Percentiles rank a stretch among this genome's conserved stretches.
These are phyloP conservation scores for Monopis laevigella DNA, from an alignment of 2,888 invertebrate genomes.

Conservation along the genomic window DNA sequence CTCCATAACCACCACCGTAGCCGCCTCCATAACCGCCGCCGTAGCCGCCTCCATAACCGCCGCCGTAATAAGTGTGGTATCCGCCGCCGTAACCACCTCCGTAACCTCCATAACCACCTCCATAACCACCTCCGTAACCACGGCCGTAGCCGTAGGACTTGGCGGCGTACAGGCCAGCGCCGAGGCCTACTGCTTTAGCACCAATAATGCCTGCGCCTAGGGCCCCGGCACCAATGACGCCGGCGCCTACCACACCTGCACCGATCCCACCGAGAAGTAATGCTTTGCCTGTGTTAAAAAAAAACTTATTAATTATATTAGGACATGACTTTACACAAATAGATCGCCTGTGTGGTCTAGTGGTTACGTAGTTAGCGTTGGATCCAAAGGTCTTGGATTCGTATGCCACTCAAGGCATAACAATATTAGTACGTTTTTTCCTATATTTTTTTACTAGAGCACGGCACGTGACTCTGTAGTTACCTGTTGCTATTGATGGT, in stretches of 20 bases:
- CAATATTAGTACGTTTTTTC: too few species aligned
- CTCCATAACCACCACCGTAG: conserved; percentile 14
- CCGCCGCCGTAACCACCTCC: conserved; percentile 19
- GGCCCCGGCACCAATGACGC: conserved; percentile 35
- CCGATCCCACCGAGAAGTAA: conserved; percentile 28
- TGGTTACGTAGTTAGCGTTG: too few species aligned
- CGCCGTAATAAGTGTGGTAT: conserved; percentile 19
- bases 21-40: conserved; percentile 19
- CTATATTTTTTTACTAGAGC: too few species aligned
- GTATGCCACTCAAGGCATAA: too few species aligned
- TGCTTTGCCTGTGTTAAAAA: too few species aligned
- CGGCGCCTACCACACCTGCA: conserved; percentile 39
- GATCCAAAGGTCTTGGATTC: too few species aligned
- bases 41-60: conserved; percentile 26
- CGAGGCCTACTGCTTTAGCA: conserved; percentile 26
- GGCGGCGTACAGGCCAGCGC: conserved; percentile 27
- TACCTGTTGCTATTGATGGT: too few species aligned
- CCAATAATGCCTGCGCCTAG: conserved; percentile 44
- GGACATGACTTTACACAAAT: too few species aligned
- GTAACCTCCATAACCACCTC: conserved; percentile 18
- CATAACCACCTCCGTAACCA: conserved; percentile 17
- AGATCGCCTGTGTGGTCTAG: too few species aligned
- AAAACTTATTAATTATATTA: too few species aligned
- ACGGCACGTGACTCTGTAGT: too few species aligned
- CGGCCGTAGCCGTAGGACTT: conserved; percentile 14